Evolutionary conservation across 1,140 invertebrate genomes (phyloP).

Genomic region (Drosophila melanica): DNA sequence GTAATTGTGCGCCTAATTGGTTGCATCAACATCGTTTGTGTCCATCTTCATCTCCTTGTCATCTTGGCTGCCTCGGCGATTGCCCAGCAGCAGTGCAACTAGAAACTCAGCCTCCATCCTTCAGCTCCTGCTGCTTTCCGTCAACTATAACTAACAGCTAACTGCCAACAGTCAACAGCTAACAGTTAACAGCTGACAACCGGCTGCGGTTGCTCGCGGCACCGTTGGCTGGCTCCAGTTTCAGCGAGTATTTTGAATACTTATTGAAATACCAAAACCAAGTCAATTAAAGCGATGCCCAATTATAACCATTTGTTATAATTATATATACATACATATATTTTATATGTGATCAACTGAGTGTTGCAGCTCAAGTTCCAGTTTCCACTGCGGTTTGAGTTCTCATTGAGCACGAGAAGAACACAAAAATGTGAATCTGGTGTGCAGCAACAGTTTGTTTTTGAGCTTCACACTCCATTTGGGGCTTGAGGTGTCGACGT

Average conservation of each 20-base stretch:
- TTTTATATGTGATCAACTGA: too few relatives aligned
- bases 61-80: constrained; percentile 13
- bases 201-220: constrained; percentile 11
- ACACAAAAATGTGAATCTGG: too few relatives aligned
- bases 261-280: neutral
- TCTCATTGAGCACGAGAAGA: too few relatives aligned
- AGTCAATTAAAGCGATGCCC: neutral
- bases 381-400: too few relatives aligned
- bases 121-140: too few relatives aligned
- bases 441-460: too few relatives aligned
- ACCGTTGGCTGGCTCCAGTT: neutral
- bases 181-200: constrained; percentile 10
- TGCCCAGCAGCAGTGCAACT: neutral
- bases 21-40: constrained; percentile 59
- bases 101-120: neutral
- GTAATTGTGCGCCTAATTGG: constrained; percentile 71
- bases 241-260: neutral
- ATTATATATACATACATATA: too few relatives aligned
- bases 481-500: too few relatives aligned
- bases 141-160: too few relatives aligned
- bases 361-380: too few relatives aligned
- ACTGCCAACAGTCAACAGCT: too few relatives aligned
- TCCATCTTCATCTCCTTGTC: constrained; percentile 22
- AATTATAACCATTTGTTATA: constrained; percentile 16
- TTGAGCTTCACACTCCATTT: too few relatives aligned